Evolutionary conservation across 2,113 vertebrate genomes (phyloP).

Genomic region (Python bivittatus): DNA sequence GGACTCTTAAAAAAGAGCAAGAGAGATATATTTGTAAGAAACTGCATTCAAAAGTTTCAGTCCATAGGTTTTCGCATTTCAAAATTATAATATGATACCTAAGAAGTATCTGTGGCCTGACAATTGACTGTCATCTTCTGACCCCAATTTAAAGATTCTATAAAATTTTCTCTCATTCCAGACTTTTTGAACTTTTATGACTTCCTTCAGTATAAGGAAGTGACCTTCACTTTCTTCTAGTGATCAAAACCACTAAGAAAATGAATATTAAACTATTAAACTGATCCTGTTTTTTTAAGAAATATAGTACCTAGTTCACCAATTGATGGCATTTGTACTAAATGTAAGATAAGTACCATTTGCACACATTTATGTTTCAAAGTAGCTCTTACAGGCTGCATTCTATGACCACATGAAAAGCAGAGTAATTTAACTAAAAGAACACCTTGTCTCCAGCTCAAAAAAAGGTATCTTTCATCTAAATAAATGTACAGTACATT

Average conservation of each 20-base stretch:
- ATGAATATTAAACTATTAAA: neutral
- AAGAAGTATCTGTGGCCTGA: neutral
- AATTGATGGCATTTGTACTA: neutral
- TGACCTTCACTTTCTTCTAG: too few species aligned
- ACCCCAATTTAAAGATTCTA: neutral
- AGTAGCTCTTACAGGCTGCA: neutral
- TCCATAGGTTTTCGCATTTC: neutral
- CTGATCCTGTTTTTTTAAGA: neutral
- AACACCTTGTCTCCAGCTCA: too few species aligned
- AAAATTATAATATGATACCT: neutral
- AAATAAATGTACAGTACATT: too few species aligned
- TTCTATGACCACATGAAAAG: too few species aligned
- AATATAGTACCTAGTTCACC: neutral
- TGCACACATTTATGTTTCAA: neutral
- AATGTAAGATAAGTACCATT: neutral
- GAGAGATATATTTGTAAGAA: neutral
- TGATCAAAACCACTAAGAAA: neutral
- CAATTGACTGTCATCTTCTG: neutral
- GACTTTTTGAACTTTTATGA: neutral
- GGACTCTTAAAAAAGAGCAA: constrained; percentile 77
- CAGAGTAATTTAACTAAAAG: too few species aligned
- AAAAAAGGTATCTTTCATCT: too few species aligned
- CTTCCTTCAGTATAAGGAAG: neutral
- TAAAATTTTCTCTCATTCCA: neutral
- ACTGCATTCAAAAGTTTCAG: neutral